These are phyloP conservation scores for Malaclemys terrapin DNA, from an alignment of 2,113 vertebrate genomes.

Conservation along the genomic window DNA sequence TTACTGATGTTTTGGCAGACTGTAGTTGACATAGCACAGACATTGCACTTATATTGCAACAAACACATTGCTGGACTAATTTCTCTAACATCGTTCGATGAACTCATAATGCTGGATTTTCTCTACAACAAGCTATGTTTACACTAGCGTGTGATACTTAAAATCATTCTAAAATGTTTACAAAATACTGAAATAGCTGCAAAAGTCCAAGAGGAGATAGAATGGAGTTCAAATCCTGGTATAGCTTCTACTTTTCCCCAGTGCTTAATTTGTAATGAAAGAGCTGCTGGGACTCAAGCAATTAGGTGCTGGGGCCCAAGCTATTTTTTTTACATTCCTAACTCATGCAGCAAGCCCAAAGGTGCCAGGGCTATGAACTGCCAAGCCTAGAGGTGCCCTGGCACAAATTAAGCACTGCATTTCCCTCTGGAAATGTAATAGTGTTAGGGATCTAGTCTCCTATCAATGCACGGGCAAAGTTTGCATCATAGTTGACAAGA, in stretches of 20 bases:
- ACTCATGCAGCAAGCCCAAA: too few relatives aligned
- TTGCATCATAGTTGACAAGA: not conserved
- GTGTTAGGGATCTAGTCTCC: not conserved
- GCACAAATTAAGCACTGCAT: not conserved
- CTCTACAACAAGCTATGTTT: constrained; percentile 26
- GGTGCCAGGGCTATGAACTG: too few relatives aligned
- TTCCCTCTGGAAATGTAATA: not conserved
- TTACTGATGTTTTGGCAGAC: constrained; percentile 49
- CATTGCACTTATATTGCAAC: constrained; percentile 36
- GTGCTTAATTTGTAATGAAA: too few relatives aligned
- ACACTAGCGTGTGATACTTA: constrained; percentile 2
- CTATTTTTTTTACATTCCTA: too few relatives aligned
- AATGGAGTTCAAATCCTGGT: not conserved
- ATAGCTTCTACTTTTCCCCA: not conserved
- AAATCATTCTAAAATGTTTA: constrained; percentile 30
- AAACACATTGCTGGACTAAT: not conserved
- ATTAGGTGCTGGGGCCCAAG: too few relatives aligned
- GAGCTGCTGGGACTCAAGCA: too few relatives aligned
- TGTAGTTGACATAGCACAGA: not conserved
- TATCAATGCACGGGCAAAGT: not conserved
- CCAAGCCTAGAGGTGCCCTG: too few relatives aligned
- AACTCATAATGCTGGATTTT: constrained; percentile 24
- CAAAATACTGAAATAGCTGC: constrained; percentile 26
- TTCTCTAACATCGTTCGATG: not conserved
- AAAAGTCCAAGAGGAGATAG: not conserved